A percentile compares a stretch with the other conserved stretches of the same genome.
Evolutionary conservation across 2,888 invertebrate genomes (phyloP).

Genomic region (Ectemnius lituratus): DNA sequence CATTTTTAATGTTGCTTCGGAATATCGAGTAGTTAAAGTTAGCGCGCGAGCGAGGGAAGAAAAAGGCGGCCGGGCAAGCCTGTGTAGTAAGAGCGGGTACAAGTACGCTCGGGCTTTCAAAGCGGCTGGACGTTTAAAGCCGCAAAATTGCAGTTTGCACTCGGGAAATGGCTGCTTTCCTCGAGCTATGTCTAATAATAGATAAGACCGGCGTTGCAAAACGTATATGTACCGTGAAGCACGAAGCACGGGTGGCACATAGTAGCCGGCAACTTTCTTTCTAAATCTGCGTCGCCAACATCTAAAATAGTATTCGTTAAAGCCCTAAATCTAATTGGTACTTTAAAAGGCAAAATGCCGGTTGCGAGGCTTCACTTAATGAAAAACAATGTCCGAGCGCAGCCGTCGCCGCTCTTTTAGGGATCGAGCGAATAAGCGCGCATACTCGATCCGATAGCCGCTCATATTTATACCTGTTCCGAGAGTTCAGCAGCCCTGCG

Average conservation of each 20-base stretch:
- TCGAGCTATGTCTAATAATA: conserved; percentile 53
- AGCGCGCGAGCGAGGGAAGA: conserved; percentile 17
- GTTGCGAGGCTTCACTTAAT: background rate
- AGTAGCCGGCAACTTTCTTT: background rate
- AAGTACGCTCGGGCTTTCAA: no score
- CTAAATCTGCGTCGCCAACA: background rate
- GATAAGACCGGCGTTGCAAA: conserved; percentile 43
- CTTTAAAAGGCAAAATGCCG: conserved; percentile 10
- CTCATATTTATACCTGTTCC: conserved; percentile 47
- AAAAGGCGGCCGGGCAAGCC: background rate
- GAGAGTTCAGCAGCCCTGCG: conserved; percentile 41
- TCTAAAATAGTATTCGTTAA: background rate
- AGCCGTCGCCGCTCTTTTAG: background rate
- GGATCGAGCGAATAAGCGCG: conserved; percentile 46
- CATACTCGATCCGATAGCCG: conserved; percentile 50
- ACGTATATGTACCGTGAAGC: conserved; percentile 16
- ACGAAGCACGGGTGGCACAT: background rate
- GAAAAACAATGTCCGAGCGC: background rate
- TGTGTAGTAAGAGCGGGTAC: no score
- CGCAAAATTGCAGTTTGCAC: conserved; percentile 29
- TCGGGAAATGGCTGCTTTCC: conserved; percentile 55
- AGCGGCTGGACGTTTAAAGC: no score
- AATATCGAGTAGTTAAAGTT: background rate
- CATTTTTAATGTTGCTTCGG: background rate
- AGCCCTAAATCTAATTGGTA: conserved; percentile 2